Evolutionary conservation across 2,797 vertebrate species (phyloP).

Genomic region (Vireo griseus): DNA sequence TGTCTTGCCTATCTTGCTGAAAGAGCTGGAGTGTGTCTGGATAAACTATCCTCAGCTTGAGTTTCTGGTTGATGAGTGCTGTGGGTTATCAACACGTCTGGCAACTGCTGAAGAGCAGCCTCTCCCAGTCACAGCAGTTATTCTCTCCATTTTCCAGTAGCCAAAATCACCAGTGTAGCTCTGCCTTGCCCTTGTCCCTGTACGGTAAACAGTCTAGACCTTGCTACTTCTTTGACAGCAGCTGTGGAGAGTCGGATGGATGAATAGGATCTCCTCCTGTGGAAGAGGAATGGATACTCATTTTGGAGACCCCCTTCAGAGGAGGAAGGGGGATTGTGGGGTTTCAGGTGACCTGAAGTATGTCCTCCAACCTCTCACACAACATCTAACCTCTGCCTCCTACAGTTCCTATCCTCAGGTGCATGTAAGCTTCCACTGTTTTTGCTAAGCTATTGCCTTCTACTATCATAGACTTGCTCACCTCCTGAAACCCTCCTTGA

Average conservation of each 20-base stretch:
- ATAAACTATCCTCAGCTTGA: not conserved
- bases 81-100: not conserved
- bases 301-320: not conserved
- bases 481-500: not conserved
- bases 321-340: not conserved
- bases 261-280: not conserved
- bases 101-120: not conserved
- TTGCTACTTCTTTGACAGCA: not conserved
- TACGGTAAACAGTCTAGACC: not conserved
- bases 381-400: not conserved
- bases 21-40: not conserved
- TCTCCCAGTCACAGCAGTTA: not conserved
- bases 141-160: not conserved
- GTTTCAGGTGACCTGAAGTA: not conserved
- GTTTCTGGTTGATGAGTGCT: not conserved
- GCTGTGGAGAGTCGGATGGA: not conserved
- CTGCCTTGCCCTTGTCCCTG: not conserved
- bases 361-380: not conserved
- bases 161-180: not conserved
- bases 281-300: not conserved
- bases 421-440: not conserved
- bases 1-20: not conserved
- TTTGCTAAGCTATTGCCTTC: not conserved
- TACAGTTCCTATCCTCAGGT: not conserved
- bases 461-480: not conserved